Conservation (phyloP, 2,888 invertebrate species). For the Seira musarum region DNA sequence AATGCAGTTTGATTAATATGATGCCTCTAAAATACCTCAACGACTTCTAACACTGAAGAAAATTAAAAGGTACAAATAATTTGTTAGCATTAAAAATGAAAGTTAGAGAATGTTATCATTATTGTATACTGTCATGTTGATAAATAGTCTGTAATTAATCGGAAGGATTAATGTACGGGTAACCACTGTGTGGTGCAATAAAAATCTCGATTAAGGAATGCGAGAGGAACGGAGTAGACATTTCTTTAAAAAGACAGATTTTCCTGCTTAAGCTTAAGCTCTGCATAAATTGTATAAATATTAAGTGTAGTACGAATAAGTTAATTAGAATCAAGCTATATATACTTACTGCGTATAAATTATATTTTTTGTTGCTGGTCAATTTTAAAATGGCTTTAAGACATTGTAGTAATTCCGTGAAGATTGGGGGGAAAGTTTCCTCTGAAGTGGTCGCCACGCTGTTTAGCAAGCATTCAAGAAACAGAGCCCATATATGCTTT, state of each 20-base stretch:
- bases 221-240: not conserved
- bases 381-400: constrained; percentile 45
- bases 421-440: constrained; percentile 34
- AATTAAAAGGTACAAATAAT: too few species aligned
- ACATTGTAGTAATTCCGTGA: constrained; percentile 41
- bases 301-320: not conserved
- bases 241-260: not conserved
- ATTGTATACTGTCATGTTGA: not conserved
- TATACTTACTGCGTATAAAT: too few species aligned
- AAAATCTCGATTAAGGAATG: not conserved
- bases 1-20: too few species aligned
- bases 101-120: not conserved
- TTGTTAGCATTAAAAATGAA: too few species aligned
- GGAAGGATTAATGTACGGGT: not conserved
- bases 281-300: not conserved
- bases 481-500: not conserved
- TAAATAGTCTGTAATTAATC: not conserved
- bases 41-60: too few species aligned
- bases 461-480: not conserved
- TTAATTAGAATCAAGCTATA: too few species aligned
- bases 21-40: too few species aligned
- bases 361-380: not conserved
- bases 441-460: constrained; percentile 20
- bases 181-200: not conserved
- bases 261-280: not conserved